A percentile compares a stretch with the other conserved stretches of the same genome.
Conservation (phyloP, 92 coral and sea anemone species). For the Meandrina meandrites region DNA sequence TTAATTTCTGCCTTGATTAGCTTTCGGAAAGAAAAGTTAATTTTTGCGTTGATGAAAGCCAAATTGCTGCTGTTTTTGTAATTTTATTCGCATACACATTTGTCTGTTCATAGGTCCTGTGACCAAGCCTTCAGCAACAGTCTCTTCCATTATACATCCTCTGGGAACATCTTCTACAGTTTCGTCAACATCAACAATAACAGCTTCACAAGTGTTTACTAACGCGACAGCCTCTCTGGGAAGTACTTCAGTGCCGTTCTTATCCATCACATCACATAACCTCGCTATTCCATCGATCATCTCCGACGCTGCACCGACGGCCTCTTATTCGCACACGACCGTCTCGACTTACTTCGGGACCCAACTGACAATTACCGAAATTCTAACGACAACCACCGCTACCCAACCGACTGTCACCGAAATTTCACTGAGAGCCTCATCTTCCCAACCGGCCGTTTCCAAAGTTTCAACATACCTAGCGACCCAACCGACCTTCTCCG, state of each 20-base stretch:
- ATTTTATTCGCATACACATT: neutral
- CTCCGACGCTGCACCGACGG: neutral
- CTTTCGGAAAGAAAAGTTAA: too few species aligned
- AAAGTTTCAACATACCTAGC: neutral
- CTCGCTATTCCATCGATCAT: neutral
- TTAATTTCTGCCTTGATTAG: too few species aligned
- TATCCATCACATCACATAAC: neutral
- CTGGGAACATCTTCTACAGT: neutral
- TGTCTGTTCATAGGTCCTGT: neutral
- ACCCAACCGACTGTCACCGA: neutral
- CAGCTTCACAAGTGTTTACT: neutral
- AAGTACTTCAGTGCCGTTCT: neutral
- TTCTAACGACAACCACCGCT: neutral
- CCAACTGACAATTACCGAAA: neutral
- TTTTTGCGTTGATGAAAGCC: neutral
- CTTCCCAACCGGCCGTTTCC: neutral
- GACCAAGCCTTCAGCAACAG: neutral
- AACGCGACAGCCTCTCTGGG: neutral
- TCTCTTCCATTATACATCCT: neutral
- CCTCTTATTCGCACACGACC: neutral
- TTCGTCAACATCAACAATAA: neutral
- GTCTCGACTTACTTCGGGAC: neutral
- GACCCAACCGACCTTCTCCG: neutral
- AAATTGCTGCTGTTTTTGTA: neutral
- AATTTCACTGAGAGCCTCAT: neutral